These are phyloP conservation scores for Aphidoletes aphidimyza DNA, from an alignment of 2,888 invertebrate species.

Conservation along the genomic window DNA sequence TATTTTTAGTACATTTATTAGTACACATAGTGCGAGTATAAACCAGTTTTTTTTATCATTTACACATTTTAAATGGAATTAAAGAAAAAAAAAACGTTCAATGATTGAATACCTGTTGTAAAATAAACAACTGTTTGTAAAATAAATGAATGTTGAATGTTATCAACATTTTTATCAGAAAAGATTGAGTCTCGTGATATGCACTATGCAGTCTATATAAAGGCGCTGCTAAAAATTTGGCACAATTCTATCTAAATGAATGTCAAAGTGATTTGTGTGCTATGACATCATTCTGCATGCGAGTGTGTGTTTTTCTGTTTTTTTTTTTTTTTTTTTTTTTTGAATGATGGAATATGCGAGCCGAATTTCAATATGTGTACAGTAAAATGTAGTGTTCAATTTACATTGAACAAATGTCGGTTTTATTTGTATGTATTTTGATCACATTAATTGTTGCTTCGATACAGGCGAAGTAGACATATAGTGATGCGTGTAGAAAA, in stretches of 20 bases:
- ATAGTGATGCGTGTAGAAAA: background rate
- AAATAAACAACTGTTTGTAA: too few relatives aligned
- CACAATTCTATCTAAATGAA: background rate
- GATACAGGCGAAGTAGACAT: background rate
- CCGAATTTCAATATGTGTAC: background rate
- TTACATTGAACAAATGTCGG: background rate
- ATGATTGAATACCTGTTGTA: too few relatives aligned
- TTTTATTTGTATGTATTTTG: background rate
- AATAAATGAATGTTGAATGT: too few relatives aligned
- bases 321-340: too few relatives aligned
- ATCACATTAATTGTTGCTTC: background rate
- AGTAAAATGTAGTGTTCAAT: background rate
- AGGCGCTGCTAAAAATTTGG: background rate
- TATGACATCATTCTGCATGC: conserved; percentile 18
- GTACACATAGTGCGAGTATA: too few relatives aligned
- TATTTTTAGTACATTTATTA: too few relatives aligned
- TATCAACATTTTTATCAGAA: too few relatives aligned
- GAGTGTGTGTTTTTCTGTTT: too few relatives aligned
- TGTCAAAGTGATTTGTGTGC: background rate
- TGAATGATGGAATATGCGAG: background rate
- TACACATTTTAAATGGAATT: too few relatives aligned
- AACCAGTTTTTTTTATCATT: too few relatives aligned
- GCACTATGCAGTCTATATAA: background rate
- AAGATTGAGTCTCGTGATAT: too few relatives aligned
- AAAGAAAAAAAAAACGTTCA: too few relatives aligned